These are phyloP conservation scores for Cetoscarus ocellatus DNA, from an alignment of 2,797 vertebrate genomes.

Conservation along the genomic window DNA sequence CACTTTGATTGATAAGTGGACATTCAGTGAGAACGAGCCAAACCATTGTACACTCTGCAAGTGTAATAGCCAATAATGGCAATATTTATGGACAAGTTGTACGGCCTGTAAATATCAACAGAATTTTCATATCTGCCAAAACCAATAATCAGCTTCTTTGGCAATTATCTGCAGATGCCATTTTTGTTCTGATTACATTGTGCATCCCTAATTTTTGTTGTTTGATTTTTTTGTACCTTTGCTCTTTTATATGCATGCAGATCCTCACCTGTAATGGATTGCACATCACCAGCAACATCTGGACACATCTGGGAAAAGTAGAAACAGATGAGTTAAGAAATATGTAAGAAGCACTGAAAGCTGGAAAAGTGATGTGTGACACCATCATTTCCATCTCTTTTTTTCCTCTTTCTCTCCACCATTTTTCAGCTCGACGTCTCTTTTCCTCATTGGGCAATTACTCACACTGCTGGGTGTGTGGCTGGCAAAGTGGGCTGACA, in stretches of 20 bases:
- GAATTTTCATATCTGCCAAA: too few species aligned
- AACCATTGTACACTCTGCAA: too few species aligned
- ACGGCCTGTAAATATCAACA: too few species aligned
- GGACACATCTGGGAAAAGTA: constrained; percentile 85
- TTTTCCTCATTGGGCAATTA: constrained; percentile 72
- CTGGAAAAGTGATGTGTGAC: constrained; percentile 66
- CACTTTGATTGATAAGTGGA: too few species aligned
- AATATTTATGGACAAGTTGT: too few species aligned
- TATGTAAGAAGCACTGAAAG: constrained; percentile 63
- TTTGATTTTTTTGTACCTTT: constrained; percentile 22
- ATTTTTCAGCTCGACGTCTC: constrained; percentile 63
- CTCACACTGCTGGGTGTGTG: constrained; percentile 66
- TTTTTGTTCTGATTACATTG: too few species aligned
- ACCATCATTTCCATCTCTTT: constrained; percentile 77
- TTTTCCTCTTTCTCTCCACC: constrained; percentile 49
- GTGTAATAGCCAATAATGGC: too few species aligned
- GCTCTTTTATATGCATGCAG: constrained; percentile 38
- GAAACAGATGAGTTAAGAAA: constrained; percentile 70
- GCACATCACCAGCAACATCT: constrained; percentile 89
- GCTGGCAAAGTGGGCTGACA: constrained; percentile 66
- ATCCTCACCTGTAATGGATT: constrained; percentile 87
- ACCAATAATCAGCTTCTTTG: too few species aligned
- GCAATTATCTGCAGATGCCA: too few species aligned
- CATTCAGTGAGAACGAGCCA: too few species aligned
- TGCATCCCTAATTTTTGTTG: not conserved